Evolutionary conservation across 30 jellyfish, hydroid and myxozoan species (phyloP), one percentile per base, ranked within the genome.

Genomic region (Clytia hemisphaerica): DNA sequence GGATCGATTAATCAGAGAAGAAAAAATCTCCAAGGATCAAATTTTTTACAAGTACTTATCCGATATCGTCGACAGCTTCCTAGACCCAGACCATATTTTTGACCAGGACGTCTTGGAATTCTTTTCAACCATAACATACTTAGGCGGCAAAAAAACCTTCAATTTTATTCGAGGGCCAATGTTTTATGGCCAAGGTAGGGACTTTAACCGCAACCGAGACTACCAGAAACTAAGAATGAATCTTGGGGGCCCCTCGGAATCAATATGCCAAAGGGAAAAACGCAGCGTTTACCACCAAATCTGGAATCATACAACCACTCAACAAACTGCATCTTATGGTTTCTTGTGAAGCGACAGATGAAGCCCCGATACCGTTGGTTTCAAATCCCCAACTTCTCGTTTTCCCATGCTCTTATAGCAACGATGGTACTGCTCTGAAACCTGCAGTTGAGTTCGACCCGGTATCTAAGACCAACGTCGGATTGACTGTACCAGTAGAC

Each of bases 241-340:
- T 48, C 58, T 47, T 10, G 81, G 81, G 44, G 81, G 81, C 25
- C 70, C 81, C 4, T 69, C 81, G 4, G 72, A 24, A 31, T 69
- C 81, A 1, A 63, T 47, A 34, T 69, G 81, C 26, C 9, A 33
- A 53, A 69, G 32, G 40, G 27, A 46, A 14, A 61, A 64, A 64
- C n/a, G 77, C 77, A 18, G 77, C 63, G 46, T 64, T 37, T 40
- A 64, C 67, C 24, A 64, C 26, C 65, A 63, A 64, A 63, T 63
- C 77, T 64, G 77, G 77, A 35, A 63, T 64, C 30, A 37, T 61
- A 63, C 40, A 64, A 40, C 77, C 77, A 25, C 77, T 64, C 19
- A 46, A 44, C 18, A 61, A 67, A 46, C 70, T 67, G 28, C 69
- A 67, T 28, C 53, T 67, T 45, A 45, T 67, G 80, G 49, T 45